Evolutionary conservation across 2,113 vertebrate species (phyloP), one percentile per base, ranked within the genome.

Genomic region (Dunckerocampus dactyliophorus): DNA sequence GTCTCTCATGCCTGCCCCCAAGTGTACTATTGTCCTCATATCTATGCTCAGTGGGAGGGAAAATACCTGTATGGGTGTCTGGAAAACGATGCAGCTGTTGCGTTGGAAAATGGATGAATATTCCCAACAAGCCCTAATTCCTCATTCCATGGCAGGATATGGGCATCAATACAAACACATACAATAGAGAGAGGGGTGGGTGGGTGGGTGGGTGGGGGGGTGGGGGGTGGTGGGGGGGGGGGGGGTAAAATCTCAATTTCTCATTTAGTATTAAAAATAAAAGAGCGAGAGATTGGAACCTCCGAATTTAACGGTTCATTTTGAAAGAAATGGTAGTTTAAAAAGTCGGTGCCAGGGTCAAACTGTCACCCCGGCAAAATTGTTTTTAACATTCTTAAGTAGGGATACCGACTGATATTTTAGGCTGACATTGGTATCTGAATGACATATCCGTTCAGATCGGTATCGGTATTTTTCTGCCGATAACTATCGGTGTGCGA

Each of bases 1-100:
- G 19, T 55, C 69, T 45, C 60, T 75, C 74, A 57, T 52, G 67
- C 51, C 68, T 69, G 62, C 73, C 76, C 39, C 64, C 53, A 67
- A 61, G 63, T 74, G 79, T 69, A 45, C 61, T 15, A 39, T 55
- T 69, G 69, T 20, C 52, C 67, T 72, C 48, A 61, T 59, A 67
- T 67, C 14, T 9, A 49, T n/a, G 54, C 34, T 31, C 60, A 62
- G 71, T 28, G 16, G 57, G 15, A 31, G 46, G 21, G 21, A 46
- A 54, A 64, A 62, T 57, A 45, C 21, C 39, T 47, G 50, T 31
- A 52, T 43, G 37, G 11, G 11, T 14, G 11, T 13, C 17, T 63
- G 37, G 42, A 24, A 52, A 42, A 56, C 15, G 28, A 21, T 37
- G 15, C 54, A 56, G 37, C 54, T 56, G 53, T 13, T 46, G 11